Evolutionary conservation across 2,113 vertebrate species (phyloP).

Genomic region (Solea senegalensis): DNA sequence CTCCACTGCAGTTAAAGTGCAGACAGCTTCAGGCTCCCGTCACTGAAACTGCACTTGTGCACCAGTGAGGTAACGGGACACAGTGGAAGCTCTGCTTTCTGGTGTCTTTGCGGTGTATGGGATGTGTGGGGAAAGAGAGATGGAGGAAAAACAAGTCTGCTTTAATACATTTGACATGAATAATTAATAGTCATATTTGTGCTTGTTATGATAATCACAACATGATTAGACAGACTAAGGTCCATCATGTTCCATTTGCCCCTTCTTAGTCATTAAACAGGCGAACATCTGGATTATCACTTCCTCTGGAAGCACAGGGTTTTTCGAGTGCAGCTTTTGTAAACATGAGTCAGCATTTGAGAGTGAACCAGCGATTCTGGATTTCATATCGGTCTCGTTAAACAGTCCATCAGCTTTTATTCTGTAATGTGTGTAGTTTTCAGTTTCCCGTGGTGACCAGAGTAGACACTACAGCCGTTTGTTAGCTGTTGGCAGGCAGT

Average conservation of each 20-base stretch:
- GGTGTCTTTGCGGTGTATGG: not conserved
- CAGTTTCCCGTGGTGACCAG: not conserved
- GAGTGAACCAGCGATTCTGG: not conserved
- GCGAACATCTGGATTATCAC: not conserved
- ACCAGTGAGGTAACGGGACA: not conserved
- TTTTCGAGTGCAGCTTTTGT: not conserved
- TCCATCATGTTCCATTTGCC: conserved; percentile 20
- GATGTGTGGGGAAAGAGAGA: conserved; percentile 1
- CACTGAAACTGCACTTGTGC: not conserved
- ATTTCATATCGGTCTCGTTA: not conserved
- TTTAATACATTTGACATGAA: conserved; percentile 20
- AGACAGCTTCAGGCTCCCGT: conserved; percentile 3
- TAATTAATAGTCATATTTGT: conserved; percentile 16
- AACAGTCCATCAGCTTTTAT: not conserved
- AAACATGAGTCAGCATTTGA: not conserved
- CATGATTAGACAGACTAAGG: not conserved
- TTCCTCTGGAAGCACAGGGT: conserved; percentile 16
- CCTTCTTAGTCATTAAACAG: conserved; percentile 25
- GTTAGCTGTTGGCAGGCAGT: conserved; percentile 35
- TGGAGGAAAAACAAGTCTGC: conserved; percentile 2
- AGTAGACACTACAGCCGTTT: conserved; percentile 41
- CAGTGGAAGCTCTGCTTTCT: conserved; percentile 1
- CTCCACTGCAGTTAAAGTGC: not conserved
- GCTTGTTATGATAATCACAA: conserved; percentile 54
- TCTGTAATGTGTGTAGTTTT: conserved; percentile 22